Evolutionary conservation across 2,797 vertebrate species (phyloP).

Genomic region (Geotrypetes seraphini): DNA sequence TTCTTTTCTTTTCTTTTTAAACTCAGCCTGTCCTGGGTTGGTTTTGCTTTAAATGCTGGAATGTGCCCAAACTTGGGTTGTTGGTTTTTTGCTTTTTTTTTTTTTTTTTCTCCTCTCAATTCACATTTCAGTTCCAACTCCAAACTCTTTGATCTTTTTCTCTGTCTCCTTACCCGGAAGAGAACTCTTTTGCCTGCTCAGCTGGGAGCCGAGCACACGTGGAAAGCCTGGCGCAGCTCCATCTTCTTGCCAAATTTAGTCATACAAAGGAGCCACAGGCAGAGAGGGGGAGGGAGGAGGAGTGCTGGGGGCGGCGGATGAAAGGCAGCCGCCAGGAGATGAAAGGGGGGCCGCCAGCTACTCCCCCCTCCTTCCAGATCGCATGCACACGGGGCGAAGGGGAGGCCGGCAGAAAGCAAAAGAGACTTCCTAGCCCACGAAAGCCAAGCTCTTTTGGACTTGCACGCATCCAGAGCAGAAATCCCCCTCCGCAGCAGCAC

Average conservation of each 20-base stretch:
- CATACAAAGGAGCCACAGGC: constrained; percentile 78
- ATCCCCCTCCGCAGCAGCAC: not conserved
- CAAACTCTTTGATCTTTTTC: constrained; percentile 88
- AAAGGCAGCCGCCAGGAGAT: constrained; percentile 87
- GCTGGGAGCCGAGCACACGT: constrained; percentile 95
- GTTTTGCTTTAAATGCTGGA: constrained; percentile 76
- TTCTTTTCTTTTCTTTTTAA: constrained; percentile 21
- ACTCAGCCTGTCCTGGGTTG: constrained; percentile 23
- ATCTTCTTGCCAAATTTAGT: constrained; percentile 93
- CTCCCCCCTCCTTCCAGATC: constrained; percentile 54
- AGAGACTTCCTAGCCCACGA: too few species aligned
- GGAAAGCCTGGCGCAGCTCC: constrained; percentile 87
- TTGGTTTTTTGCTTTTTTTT: not conserved
- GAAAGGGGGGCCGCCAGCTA: constrained; percentile 77
- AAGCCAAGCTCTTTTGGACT: too few species aligned
- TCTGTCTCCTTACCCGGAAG: constrained; percentile 95
- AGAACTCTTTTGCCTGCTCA: constrained; percentile 79
- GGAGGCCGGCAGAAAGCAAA: too few species aligned
- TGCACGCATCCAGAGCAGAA: too few species aligned
- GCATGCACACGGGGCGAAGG: too few species aligned
- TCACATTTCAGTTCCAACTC: constrained; percentile 81
- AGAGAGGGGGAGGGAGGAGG: constrained; percentile 18
- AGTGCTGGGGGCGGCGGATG: constrained; percentile 54
- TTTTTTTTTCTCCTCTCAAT: constrained; percentile 48
- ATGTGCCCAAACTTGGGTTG: constrained; percentile 66